Conservation (phyloP, 2,888 invertebrate species). For the Sinopyrophorus schimmeli region DNA sequence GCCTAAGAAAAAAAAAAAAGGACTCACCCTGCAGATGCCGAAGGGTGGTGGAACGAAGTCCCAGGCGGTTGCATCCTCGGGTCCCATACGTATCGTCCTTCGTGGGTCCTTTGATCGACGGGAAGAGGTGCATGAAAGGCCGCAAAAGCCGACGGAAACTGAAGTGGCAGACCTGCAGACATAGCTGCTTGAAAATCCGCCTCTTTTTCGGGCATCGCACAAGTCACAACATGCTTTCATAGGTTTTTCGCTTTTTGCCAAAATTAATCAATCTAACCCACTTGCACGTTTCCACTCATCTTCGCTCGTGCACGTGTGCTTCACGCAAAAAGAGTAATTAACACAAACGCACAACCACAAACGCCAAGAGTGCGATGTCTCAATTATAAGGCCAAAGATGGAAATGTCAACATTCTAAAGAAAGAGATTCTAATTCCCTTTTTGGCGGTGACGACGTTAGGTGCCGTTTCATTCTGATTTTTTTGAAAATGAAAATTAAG, state of each 20-base stretch:
- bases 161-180: slow-evolving; percentile 54
- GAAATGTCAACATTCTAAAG: slow-evolving; percentile 21
- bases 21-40: slow-evolving; percentile 48
- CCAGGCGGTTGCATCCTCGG: slow-evolving; percentile 52
- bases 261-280: not conserved
- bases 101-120: slow-evolving; percentile 62
- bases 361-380: slow-evolving; percentile 35
- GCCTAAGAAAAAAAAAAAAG: not conserved
- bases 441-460: slow-evolving; percentile 9
- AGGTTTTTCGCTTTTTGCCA: too few species aligned
- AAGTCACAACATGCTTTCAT: slow-evolving; percentile 29
- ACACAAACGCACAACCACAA: slow-evolving; percentile 4
- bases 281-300: too few species aligned
- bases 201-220: slow-evolving; percentile 55
- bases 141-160: slow-evolving; percentile 56
- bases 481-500: too few species aligned
- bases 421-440: slow-evolving; percentile 14
- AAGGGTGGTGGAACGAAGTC: slow-evolving; percentile 45
- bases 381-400: slow-evolving; percentile 34
- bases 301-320: too few species aligned
- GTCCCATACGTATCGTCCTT: slow-evolving; percentile 54
- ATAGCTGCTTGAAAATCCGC: slow-evolving; percentile 53
- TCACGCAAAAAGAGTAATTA: too few species aligned
- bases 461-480: too few species aligned
- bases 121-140: slow-evolving; percentile 64